These are phyloP conservation scores for Idris sp. DNA, from an alignment of 1,140 invertebrate species.

Conservation along the genomic window DNA sequence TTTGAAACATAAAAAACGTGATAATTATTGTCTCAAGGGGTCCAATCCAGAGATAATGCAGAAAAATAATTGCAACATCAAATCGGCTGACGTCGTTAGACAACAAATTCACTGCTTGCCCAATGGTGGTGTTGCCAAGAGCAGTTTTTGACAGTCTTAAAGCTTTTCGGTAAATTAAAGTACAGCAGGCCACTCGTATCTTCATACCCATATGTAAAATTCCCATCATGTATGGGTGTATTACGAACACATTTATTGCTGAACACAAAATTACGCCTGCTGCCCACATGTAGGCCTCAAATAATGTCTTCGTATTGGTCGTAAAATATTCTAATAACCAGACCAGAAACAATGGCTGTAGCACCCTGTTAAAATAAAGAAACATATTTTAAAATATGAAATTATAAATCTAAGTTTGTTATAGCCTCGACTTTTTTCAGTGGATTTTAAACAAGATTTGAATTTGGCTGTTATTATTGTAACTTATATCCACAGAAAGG, in stretches of 20 bases:
- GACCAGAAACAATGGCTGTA: constrained; percentile 84
- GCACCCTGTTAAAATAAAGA: constrained; percentile 79
- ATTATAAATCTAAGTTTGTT: too few relatives aligned
- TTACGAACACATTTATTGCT: constrained; percentile 82
- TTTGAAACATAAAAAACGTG: constrained; percentile 85
- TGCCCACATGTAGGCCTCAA: constrained; percentile 84
- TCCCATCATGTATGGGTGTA: constrained; percentile 88
- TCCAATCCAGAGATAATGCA: constrained; percentile 85
- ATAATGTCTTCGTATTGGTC: constrained; percentile 71
- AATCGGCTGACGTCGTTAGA: constrained; percentile 90
- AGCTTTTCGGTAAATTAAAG: constrained; percentile 90
- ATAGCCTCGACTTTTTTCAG: too few relatives aligned
- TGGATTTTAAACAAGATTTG: too few relatives aligned
- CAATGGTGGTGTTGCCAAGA: constrained; percentile 87
- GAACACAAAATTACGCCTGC: constrained; percentile 83
- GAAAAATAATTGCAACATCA: constrained; percentile 82
- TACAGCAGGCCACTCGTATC: constrained; percentile 87
- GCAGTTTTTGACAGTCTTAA: constrained; percentile 82
- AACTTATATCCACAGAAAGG: too few relatives aligned
- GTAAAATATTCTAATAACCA: constrained; percentile 82
- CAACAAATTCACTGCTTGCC: constrained; percentile 91
- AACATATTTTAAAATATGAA: too few relatives aligned
- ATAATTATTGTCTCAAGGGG: constrained; percentile 87
- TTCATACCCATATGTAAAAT: constrained; percentile 86
- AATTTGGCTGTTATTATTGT: too few relatives aligned